Evolutionary conservation across 2,797 vertebrate species (phyloP), one percentile per base, ranked within the genome.

Genomic region (Salarias fasciatus): DNA sequence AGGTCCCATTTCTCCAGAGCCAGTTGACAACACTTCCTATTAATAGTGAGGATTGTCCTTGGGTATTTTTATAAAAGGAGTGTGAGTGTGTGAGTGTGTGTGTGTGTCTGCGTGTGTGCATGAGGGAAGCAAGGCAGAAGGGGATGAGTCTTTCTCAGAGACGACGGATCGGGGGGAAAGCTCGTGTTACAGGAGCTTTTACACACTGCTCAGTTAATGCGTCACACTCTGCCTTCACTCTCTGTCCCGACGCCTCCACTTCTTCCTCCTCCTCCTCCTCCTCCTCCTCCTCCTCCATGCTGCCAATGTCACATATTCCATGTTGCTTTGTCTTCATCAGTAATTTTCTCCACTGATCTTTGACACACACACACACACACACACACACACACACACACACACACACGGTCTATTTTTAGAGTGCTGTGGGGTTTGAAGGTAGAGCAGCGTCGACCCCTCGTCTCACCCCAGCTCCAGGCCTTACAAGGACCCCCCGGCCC

Each of bases 21-120:
- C 88, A 75, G 86, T 88, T 92, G 88, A 90, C 90, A 89, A 86
- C 90, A 83, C 81, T 86, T 80, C 69, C 87, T 93, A 91, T 87
- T 90, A 86, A 90, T 92, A 92, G 89, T 67, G 73, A 85, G 90
- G 89, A 89, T 88, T 90, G 90, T 92, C 91, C 90, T 93, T 92
- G 91, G 83, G 80, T 90, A 88, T 91, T 89, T 91, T 90, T 86
- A 83, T 85, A 91, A 89, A 88, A 89, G 80, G 79, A 90, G 85
- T 78, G 76, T 79, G 64, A 14, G 71, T 56, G 54, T 68, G 69
- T 55, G 55, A 55, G 51, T 24, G 18, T 24, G 18, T 24, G 18
- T 24, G 18, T 24, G 18, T 24, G 18, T 24, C 18, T 24, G 18
- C 2, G 18, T 24, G 18, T 24, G 18, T 2, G 55, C 55, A 51